Evolutionary conservation across 1,140 invertebrate species (phyloP).

Genomic region (Bombyx mandarina): DNA sequence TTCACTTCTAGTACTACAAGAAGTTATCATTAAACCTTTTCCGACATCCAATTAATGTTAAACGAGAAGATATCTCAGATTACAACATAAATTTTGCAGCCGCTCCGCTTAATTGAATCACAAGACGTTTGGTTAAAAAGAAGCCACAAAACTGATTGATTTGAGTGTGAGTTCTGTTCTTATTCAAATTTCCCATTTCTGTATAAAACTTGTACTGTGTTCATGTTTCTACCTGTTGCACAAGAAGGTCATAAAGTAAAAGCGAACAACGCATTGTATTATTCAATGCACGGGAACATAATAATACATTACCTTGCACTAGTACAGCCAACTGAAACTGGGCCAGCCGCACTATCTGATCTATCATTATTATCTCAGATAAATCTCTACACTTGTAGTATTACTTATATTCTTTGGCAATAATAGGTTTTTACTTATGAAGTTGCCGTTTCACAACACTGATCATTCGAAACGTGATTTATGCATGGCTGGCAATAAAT

Average conservation of each 20-base stretch:
- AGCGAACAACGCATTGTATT: slow-evolving; percentile 14
- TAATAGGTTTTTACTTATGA: neutral
- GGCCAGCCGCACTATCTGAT: slow-evolving; percentile 12
- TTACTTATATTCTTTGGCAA: slow-evolving; percentile 16
- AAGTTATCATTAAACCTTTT: slow-evolving; percentile 36
- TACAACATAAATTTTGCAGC: slow-evolving; percentile 38
- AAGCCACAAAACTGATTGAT: slow-evolving; percentile 14
- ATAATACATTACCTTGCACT: slow-evolving; percentile 21
- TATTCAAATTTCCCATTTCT: too few species aligned
- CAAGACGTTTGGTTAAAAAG: slow-evolving; percentile 20
- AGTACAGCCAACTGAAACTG: slow-evolving; percentile 19
- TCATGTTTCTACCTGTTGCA: slow-evolving; percentile 21
- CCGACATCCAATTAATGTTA: slow-evolving; percentile 36
- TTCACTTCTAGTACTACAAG: slow-evolving; percentile 19
- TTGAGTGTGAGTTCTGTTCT: too few species aligned
- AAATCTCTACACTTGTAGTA: slow-evolving; percentile 12
- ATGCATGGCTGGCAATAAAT: too few species aligned
- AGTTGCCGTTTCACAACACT: too few species aligned
- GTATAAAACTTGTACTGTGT: too few species aligned
- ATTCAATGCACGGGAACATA: slow-evolving; percentile 19
- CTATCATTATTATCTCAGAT: slow-evolving; percentile 16
- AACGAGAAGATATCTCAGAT: slow-evolving; percentile 32
- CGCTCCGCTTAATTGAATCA: slow-evolving; percentile 32
- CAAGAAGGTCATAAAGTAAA: slow-evolving; percentile 2
- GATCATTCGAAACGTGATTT: too few species aligned